Conservation (phyloP, 1,140 invertebrate species). For the Philotrypesis tridentata region DNA sequence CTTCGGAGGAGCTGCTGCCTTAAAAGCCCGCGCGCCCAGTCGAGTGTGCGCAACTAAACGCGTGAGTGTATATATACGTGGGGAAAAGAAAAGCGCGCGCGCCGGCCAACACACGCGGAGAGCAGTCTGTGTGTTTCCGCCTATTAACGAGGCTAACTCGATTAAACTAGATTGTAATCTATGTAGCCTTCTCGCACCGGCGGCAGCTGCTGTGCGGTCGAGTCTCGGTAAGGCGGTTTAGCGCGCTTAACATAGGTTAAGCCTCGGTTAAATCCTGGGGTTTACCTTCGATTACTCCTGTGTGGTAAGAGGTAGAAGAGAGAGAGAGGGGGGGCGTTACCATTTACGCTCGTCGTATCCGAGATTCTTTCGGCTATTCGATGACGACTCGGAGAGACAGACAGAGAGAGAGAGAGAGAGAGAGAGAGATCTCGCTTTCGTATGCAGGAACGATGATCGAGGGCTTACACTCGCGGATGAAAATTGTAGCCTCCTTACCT, state of each 20-base stretch:
- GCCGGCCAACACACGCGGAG: not conserved
- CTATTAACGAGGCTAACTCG: constrained; percentile 61
- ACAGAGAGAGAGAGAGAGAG: too few species aligned
- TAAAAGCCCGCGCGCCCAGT: too few species aligned
- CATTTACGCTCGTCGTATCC: constrained; percentile 21
- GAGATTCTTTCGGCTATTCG: too few species aligned
- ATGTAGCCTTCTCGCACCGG: constrained; percentile 51
- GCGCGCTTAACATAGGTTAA: constrained; percentile 66
- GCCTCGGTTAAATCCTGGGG: constrained; percentile 61
- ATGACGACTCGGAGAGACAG: too few species aligned
- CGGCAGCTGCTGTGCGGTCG: constrained; percentile 29
- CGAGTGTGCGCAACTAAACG: too few species aligned
- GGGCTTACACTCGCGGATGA: too few species aligned
- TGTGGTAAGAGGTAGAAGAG: constrained; percentile 53
- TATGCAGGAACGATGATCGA: too few species aligned
- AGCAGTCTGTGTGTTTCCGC: constrained; percentile 21
- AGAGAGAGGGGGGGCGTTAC: constrained; percentile 45
- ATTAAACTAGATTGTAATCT: constrained; percentile 68
- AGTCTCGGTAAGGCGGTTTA: constrained; percentile 59
- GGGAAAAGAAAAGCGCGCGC: too few species aligned
- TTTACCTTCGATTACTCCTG: constrained; percentile 65
- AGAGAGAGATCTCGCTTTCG: too few species aligned
- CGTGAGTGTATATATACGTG: too few species aligned
- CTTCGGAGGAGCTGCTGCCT: too few species aligned
- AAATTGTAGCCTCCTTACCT: too few species aligned